A percentile compares a stretch with the other conserved stretches of the same genome.
phyloP scores from a whole-genome alignment of 2,888 invertebrate species.

The Agonopterix subpropinquella region DNA sequence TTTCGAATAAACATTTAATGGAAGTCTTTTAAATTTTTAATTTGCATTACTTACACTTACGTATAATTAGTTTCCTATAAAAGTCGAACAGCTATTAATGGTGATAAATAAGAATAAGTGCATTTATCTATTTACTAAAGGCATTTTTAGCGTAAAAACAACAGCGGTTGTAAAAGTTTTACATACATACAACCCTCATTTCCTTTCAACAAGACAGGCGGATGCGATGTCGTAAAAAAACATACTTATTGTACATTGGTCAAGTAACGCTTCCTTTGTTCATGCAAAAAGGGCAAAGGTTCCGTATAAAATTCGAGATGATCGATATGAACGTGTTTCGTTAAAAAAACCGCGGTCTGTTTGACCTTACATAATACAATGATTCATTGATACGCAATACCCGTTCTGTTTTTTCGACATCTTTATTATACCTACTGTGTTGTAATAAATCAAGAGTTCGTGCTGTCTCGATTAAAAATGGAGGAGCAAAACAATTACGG shows the following conservation, averaged over 20 bases:
- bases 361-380: slow-evolving; percentile 5
- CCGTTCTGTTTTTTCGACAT: not conserved
- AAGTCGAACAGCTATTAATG: too few species aligned
- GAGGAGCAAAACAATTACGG: too few species aligned
- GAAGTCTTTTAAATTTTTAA: slow-evolving; percentile 7
- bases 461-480: too few species aligned
- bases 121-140: too few species aligned
- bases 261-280: slow-evolving; percentile 22
- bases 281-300: slow-evolving; percentile 3
- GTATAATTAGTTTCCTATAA: not conserved
- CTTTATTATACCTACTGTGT: not conserved
- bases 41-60: not conserved
- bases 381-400: slow-evolving; percentile 3
- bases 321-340: not conserved
- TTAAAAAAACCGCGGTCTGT: not conserved
- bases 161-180: slow-evolving; percentile 37
- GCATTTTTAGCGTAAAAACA: slow-evolving; percentile 10
- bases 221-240: slow-evolving; percentile 37
- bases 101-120: too few species aligned
- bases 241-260: slow-evolving; percentile 24
- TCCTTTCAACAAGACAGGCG: slow-evolving; percentile 47
- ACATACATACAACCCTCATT: slow-evolving; percentile 50
- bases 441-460: too few species aligned
- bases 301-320: slow-evolving; percentile 5
- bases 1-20: too few species aligned